phyloP scores from a whole-genome alignment of 2,113 vertebrate genomes.

The Australoheros scitulus region DNA sequence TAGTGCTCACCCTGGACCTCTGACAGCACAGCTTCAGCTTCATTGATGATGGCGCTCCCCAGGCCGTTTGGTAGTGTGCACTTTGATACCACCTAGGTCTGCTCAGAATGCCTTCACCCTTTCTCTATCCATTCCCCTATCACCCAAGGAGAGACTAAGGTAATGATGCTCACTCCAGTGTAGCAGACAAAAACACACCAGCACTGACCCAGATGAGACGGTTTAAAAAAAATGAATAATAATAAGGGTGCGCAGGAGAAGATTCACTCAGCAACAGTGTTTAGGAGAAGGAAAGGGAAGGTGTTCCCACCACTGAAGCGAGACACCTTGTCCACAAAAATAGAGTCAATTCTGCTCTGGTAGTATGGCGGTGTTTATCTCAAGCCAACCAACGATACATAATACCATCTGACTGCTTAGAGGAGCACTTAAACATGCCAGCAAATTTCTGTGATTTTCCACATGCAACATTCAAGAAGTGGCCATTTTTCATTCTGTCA shows the following conservation, averaged over 20 bases:
- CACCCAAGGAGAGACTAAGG: conserved; percentile 1
- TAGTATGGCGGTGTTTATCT: neutral
- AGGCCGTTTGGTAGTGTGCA: neutral
- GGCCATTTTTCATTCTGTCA: conserved; percentile 56
- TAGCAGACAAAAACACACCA: conserved; percentile 8
- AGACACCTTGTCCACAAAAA: neutral
- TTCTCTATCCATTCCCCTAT: neutral
- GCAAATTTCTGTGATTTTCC: conserved; percentile 48
- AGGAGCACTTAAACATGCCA: conserved; percentile 44
- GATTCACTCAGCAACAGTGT: neutral
- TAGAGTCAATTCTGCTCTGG: neutral
- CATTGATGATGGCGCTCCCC: neutral
- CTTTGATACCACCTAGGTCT: neutral
- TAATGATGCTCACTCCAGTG: conserved; percentile 6
- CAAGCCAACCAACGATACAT: conserved; percentile 24
- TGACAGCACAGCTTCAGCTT: conserved; percentile 8
- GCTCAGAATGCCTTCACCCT: neutral
- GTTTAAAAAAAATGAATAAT: neutral
- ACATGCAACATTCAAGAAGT: conserved; percentile 63
- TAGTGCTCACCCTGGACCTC: conserved; percentile 23
- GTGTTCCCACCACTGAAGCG: neutral
- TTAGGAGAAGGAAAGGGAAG: neutral
- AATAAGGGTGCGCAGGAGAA: neutral
- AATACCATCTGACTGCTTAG: conserved; percentile 41
- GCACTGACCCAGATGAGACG: neutral